Percentiles rank a stretch among this genome's conserved stretches.
Conservation (phyloP, 1,140 invertebrate genomes). For the Zaprionus tsacasi region DNA sequence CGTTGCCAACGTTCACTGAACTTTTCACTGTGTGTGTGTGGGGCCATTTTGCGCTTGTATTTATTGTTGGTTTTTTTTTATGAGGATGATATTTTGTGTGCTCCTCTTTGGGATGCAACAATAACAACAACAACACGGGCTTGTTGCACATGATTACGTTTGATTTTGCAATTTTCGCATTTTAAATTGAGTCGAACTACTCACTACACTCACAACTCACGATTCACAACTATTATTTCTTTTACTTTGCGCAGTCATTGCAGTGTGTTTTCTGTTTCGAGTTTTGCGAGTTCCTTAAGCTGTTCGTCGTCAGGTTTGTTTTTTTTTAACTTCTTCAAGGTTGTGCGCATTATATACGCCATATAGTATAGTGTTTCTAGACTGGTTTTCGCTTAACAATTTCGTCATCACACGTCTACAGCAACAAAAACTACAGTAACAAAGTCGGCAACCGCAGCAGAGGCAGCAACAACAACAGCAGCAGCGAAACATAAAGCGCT, state of each 20-base stretch:
- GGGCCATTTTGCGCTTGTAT: not conserved
- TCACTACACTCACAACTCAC: slow-evolving; percentile 10
- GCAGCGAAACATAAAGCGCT: slow-evolving; percentile 40
- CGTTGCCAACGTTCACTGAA: slow-evolving; percentile 6
- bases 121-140: slow-evolving; percentile 2
- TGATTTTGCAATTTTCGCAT: slow-evolving; percentile 50
- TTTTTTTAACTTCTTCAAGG: slow-evolving; percentile 69
- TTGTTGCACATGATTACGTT: slow-evolving; percentile 60
- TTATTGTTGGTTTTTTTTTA: slow-evolving; percentile 34
- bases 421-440: slow-evolving; percentile 43
- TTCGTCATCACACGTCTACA: slow-evolving; percentile 65
- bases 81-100: slow-evolving; percentile 40
- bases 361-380: slow-evolving; percentile 65
- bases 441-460: slow-evolving; percentile 24
- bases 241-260: slow-evolving; percentile 30
- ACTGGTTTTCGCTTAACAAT: slow-evolving; percentile 78
- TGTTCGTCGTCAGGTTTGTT: slow-evolving; percentile 8
- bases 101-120: slow-evolving; percentile 61
- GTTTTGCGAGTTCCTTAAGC: slow-evolving; percentile 66
- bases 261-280: slow-evolving; percentile 34
- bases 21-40: not conserved
- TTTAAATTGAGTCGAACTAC: slow-evolving; percentile 28
- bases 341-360: slow-evolving; percentile 50
- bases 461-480: slow-evolving; percentile 21
- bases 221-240: slow-evolving; percentile 16